These are phyloP conservation scores for Camelus dromedarius DNA, from an alignment of 2,113 vertebrate genomes.

Conservation along the genomic window DNA sequence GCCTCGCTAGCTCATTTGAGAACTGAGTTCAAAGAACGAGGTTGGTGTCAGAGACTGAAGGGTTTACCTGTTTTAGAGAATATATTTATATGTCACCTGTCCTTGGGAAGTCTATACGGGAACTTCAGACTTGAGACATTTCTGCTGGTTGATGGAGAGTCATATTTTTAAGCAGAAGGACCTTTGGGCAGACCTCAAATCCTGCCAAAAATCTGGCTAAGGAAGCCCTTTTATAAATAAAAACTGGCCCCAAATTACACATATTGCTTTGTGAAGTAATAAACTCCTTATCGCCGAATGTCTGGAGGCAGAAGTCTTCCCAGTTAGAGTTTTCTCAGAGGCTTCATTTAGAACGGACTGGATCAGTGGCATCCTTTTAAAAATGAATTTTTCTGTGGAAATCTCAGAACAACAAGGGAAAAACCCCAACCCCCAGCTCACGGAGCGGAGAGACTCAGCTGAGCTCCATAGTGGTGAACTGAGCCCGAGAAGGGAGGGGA, in stretches of 20 bases:
- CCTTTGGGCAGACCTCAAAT: constrained; percentile 10
- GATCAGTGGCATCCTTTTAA: background rate
- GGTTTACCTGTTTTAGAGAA: constrained; percentile 19
- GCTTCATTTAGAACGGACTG: background rate
- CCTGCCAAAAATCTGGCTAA: constrained; percentile 25
- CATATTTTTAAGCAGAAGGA: constrained; percentile 56
- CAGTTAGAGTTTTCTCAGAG: constrained; percentile 30
- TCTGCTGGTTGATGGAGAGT: constrained; percentile 53
- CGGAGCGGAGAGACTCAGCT: background rate
- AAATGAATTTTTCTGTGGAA: background rate
- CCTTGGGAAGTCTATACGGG: background rate
- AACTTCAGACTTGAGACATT: constrained; percentile 38
- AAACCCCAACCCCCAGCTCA: background rate
- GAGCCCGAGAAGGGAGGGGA: background rate
- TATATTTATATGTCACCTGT: constrained; percentile 46
- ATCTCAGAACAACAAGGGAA: background rate
- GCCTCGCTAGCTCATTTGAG: constrained; percentile 42
- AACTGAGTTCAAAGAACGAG: constrained; percentile 39
- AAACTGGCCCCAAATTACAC: background rate
- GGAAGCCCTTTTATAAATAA: constrained; percentile 35
- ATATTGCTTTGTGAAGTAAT: constrained; percentile 30
- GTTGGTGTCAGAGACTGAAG: background rate
- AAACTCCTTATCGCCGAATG: background rate
- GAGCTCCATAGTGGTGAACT: background rate
- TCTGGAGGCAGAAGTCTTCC: background rate